phyloP scores from a whole-genome alignment of 37 sponge, comb jelly and placozoan genomes.

The Cliona cf. orientalis region DNA sequence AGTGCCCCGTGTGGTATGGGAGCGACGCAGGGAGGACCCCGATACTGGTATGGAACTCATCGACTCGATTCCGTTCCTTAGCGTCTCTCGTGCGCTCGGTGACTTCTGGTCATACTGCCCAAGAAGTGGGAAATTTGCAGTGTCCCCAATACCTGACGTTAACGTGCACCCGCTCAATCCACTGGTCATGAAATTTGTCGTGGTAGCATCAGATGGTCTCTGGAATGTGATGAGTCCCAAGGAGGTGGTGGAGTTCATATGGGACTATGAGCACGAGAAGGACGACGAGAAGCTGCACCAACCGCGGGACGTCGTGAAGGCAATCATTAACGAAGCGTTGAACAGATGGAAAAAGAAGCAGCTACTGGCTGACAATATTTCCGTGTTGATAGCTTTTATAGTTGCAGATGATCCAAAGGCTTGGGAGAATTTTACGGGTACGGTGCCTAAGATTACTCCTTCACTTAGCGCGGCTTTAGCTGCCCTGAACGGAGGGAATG shows the following conservation, averaged over 20 bases:
- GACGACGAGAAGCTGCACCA: slow-evolving; percentile 13
- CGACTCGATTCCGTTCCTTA: slow-evolving; percentile 89
- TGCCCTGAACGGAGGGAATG: too few relatives aligned
- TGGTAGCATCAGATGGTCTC: slow-evolving; percentile 87
- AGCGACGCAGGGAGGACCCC: slow-evolving; percentile 39
- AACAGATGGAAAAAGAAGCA: slow-evolving; percentile 59
- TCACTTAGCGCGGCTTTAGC: too few relatives aligned
- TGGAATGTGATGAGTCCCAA: slow-evolving; percentile 86
- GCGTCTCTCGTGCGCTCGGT: slow-evolving; percentile 91
- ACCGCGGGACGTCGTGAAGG: slow-evolving; percentile 61
- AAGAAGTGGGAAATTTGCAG: slow-evolving; percentile 69
- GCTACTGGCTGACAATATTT: slow-evolving; percentile 83
- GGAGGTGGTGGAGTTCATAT: slow-evolving; percentile 76
- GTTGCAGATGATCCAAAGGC: too few relatives aligned
- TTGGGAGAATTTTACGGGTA: neutral
- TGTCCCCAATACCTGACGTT: slow-evolving; percentile 93
- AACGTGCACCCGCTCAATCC: slow-evolving; percentile 52
- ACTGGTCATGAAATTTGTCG: slow-evolving; percentile 66
- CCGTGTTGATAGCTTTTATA: slow-evolving; percentile 79
- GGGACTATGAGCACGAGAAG: slow-evolving; percentile 41
- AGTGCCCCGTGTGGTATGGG: slow-evolving; percentile 90
- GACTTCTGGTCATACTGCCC: slow-evolving; percentile 92
- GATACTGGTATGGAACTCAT: slow-evolving; percentile 15
- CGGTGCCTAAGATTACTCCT: too few relatives aligned
- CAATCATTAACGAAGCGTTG: slow-evolving; percentile 76